A percentile compares a stretch with the other conserved stretches of the same genome.
Conservation (phyloP, 2,888 invertebrate species). For the Dioctria rufipes region DNA sequence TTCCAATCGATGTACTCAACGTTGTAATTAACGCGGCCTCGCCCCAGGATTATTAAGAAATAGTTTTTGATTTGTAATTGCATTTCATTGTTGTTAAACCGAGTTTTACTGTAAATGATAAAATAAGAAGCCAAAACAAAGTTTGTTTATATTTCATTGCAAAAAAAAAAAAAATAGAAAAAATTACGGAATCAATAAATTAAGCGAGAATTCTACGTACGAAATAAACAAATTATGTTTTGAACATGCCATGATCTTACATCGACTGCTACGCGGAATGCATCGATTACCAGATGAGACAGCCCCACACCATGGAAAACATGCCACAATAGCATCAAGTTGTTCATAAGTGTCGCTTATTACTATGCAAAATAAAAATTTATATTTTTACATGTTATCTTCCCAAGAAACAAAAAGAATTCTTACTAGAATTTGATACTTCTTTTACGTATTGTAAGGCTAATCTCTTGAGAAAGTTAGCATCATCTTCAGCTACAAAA, state of each 20-base stretch:
- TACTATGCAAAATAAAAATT: conserved; percentile 63
- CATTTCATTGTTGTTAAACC: too few relatives aligned
- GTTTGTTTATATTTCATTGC: conserved; percentile 47
- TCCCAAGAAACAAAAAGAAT: conserved; percentile 6
- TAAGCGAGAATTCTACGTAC: not conserved
- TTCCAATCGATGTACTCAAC: too few relatives aligned
- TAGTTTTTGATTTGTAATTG: too few relatives aligned
- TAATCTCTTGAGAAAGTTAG: conserved; percentile 84
- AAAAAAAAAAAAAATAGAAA: not conserved
- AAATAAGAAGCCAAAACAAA: conserved; percentile 23
- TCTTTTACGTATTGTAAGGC: conserved; percentile 87
- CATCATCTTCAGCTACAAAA: conserved; percentile 87
- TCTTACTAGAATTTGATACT: conserved; percentile 82
- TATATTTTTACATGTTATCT: not conserved
- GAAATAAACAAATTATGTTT: not conserved
- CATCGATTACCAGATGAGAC: conserved; percentile 76
- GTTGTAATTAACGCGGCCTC: too few relatives aligned
- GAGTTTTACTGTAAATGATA: too few relatives aligned
- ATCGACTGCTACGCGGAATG: conserved; percentile 77
- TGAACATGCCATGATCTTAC: conserved; percentile 71
- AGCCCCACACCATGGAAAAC: conserved; percentile 82
- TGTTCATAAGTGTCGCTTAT: conserved; percentile 81
- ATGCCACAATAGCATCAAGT: conserved; percentile 82
- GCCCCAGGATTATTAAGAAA: too few relatives aligned
- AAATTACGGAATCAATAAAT: conserved; percentile 41